Percentiles rank a stretch among this genome's conserved stretches.
These are phyloP conservation scores for Coilia nasus DNA, from an alignment of 2,797 vertebrate species.

Conservation along the genomic window DNA sequence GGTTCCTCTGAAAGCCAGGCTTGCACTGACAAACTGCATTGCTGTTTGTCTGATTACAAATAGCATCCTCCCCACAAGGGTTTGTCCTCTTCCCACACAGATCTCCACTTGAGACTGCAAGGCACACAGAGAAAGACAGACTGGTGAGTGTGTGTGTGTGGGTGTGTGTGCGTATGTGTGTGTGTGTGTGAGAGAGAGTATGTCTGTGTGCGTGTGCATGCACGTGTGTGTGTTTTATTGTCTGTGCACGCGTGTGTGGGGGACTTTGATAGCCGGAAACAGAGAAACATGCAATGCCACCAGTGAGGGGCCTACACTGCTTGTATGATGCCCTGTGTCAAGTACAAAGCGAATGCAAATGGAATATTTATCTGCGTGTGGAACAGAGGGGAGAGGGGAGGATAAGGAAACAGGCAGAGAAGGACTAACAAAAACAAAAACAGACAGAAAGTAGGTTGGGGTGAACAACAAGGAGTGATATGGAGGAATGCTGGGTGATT, in stretches of 20 bases:
- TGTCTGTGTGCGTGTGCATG: too few species aligned
- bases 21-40: slow-evolving; percentile 91
- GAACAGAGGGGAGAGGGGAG: not conserved
- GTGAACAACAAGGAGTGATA: not conserved
- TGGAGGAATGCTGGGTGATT: not conserved
- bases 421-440: not conserved
- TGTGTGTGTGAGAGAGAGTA: not conserved
- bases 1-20: slow-evolving; percentile 92
- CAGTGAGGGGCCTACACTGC: slow-evolving; percentile 1
- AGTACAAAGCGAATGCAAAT: slow-evolving; percentile 33
- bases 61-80: slow-evolving; percentile 93
- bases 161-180: not conserved
- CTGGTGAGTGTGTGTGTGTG: not conserved
- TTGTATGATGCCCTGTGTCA: slow-evolving; percentile 34
- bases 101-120: slow-evolving; percentile 82
- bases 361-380: slow-evolving; percentile 25
- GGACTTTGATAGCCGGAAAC: slow-evolving; percentile 57
- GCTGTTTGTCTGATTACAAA: slow-evolving; percentile 91
- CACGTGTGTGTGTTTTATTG: too few species aligned
- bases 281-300: not conserved
- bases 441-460: not conserved
- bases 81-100: slow-evolving; percentile 91
- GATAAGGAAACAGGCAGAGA: not conserved
- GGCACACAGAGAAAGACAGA: slow-evolving; percentile 49
- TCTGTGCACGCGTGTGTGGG: slow-evolving; percentile 19